Evolutionary conservation across 2,113 vertebrate species (phyloP).

Genomic region (Orthonyx spaldingii): DNA sequence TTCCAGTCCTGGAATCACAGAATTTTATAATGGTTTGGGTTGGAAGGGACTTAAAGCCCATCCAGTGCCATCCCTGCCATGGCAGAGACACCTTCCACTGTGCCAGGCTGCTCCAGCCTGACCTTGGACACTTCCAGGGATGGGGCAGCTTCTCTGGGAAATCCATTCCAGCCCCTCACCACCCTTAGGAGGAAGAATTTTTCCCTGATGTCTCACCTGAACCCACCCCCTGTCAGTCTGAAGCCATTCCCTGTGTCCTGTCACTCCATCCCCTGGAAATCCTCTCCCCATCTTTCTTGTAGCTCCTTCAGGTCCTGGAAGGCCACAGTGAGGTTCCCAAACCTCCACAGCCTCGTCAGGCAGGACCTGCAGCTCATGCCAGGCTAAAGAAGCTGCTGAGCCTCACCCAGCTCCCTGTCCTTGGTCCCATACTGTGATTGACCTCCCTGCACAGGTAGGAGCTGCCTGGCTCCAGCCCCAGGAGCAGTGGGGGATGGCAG

Average conservation of each 20-base stretch:
- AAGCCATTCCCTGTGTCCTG: not conserved
- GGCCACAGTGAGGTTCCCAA: not conserved
- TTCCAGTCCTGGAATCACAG: no score
- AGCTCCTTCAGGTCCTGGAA: not conserved
- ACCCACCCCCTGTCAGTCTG: not conserved
- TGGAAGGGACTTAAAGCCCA: not conserved
- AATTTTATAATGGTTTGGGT: not conserved
- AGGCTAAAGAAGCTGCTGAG: not conserved
- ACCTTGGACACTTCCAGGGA: not conserved
- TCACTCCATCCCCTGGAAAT: not conserved
- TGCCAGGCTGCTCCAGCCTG: not conserved
- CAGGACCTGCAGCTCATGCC: not conserved
- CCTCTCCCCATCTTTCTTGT: not conserved
- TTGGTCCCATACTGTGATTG: no score
- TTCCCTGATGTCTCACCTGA: not conserved
- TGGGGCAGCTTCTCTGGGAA: not conserved
- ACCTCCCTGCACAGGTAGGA: no score
- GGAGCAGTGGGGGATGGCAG: not conserved
- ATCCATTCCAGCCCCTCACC: not conserved
- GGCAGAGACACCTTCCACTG: not conserved
- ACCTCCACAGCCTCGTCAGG: not conserved
- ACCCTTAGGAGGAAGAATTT: not conserved
- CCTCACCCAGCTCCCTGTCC: not conserved
- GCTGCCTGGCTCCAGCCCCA: not conserved
- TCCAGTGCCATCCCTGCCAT: not conserved